These are phyloP conservation scores for Chrysocyon brachyurus DNA, from an alignment of 2,797 vertebrate genomes.

Conservation along the genomic window DNA sequence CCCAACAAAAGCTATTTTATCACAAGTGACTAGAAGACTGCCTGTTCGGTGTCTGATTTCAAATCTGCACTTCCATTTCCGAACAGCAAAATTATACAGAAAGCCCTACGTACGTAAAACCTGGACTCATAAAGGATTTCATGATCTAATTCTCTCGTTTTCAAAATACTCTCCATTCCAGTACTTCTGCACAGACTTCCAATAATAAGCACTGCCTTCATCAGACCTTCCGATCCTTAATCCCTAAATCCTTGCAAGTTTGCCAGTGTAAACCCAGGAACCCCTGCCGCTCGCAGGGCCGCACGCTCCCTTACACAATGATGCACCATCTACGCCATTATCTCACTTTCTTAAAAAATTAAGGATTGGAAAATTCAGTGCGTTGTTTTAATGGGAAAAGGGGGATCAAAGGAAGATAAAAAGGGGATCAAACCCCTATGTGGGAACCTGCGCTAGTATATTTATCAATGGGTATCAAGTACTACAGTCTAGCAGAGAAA, in stretches of 20 bases:
- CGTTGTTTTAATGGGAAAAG: neutral
- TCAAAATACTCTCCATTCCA: constrained; percentile 62
- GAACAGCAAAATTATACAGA: constrained; percentile 72
- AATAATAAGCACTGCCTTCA: constrained; percentile 55
- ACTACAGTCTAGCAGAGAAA: constrained; percentile 22
- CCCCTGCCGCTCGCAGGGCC: neutral
- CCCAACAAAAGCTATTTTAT: constrained; percentile 67
- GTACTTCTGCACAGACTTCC: neutral
- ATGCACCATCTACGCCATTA: neutral
- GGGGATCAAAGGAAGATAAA: neutral
- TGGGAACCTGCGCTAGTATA: neutral
- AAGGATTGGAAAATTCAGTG: neutral
- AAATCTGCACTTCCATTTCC: constrained; percentile 49
- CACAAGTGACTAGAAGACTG: constrained; percentile 56
- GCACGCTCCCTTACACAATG: neutral
- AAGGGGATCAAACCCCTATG: neutral
- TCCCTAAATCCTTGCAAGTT: neutral
- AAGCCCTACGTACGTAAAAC: constrained; percentile 55
- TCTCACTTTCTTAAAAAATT: neutral
- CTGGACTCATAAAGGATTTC: constrained; percentile 70
- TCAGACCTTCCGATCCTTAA: neutral
- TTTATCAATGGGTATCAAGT: neutral
- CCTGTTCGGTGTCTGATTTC: neutral
- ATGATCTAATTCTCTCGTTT: constrained; percentile 74
- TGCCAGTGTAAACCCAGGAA: neutral